Evolutionary conservation across 2,888 invertebrate genomes (phyloP).

Genomic region (Conomelus anceps): DNA sequence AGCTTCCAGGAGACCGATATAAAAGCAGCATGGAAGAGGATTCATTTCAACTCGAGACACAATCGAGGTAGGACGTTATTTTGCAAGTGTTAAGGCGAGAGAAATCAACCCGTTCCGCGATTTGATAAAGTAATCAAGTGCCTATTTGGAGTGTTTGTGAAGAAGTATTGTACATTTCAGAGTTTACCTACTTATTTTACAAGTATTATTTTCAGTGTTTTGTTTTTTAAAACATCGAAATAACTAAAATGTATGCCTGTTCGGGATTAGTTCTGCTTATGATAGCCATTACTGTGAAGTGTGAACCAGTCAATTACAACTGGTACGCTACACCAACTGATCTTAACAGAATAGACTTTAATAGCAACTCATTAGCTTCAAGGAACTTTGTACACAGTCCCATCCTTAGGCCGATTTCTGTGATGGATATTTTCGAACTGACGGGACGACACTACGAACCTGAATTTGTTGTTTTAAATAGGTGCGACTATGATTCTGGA

Average conservation of each 20-base stretch:
- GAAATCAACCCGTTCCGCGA: background rate
- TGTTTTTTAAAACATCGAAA: background rate
- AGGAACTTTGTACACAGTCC: too few relatives aligned
- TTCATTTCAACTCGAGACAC: background rate
- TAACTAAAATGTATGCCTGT: background rate
- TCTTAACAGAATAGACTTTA: background rate
- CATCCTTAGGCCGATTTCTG: background rate
- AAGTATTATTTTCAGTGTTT: too few relatives aligned
- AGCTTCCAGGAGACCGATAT: background rate
- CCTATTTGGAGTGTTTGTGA: too few relatives aligned
- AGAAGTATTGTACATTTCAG: too few relatives aligned
- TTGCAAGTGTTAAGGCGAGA: background rate
- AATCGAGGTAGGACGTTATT: background rate
- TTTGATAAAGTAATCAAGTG: too few relatives aligned
- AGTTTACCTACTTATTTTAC: too few relatives aligned
- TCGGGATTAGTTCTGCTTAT: background rate
- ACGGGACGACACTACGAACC: background rate
- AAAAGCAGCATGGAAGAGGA: background rate
- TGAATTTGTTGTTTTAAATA: background rate
- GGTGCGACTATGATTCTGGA: background rate
- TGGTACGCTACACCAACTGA: background rate
- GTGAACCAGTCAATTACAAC: background rate
- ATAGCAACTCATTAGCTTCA: background rate
- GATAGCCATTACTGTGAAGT: background rate
- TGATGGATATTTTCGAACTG: background rate